Base-by-base conservation (phyloP, 2,797 vertebrate species). In the Notolepis coatsorum region DNA sequence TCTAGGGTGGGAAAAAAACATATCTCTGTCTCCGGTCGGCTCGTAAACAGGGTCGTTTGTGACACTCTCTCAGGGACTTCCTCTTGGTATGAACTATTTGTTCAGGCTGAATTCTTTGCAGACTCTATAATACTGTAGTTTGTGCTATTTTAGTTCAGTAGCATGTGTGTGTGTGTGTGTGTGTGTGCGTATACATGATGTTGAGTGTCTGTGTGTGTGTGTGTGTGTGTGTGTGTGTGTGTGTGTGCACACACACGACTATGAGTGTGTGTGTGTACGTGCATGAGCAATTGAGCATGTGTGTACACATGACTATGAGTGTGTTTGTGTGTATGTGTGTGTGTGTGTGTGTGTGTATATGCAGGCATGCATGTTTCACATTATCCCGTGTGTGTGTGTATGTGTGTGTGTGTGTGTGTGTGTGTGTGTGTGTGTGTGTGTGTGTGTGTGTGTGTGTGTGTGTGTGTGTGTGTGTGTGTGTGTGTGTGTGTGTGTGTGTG, bases 61-160 rank as follows among this genome's bases (percentile, higher is more conserved):
- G 65, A 67, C 27, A 24, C n/a, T 65, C 68, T 75, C 65, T 64
- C 65, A 8, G 65, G 64, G 50, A 79, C 80, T 85, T 84, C 80
- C 70, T 83, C 68, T 63, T 50, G 46, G 54, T 63, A 45, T 12
- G 46, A 42, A n/a, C 51, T 87, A 75, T 84, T 87, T 86, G 71
- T 84, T 82, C 75, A 73, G 74, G 72, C 68, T 42, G 60, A 33
- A 30, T 41, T 50, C 35, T 60, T 64, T 41, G 68, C 15, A 33
- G 45, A 55, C 51, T 73, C 54, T 45, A 1, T 51, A 33, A 21
- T 43, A 53, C 54, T 52, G 68, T 31, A 23, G 9, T 46, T 41
- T 66, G 54, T 70, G 65, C 51, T 43, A 25, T 69, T 56, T n/a
- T n/a, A n/a, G n/a, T n/a, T n/a, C n/a, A n/a, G 56, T 46, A 65